phyloP scores from a whole-genome alignment of 1,140 invertebrate species.

The Eumaeus atala region DNA sequence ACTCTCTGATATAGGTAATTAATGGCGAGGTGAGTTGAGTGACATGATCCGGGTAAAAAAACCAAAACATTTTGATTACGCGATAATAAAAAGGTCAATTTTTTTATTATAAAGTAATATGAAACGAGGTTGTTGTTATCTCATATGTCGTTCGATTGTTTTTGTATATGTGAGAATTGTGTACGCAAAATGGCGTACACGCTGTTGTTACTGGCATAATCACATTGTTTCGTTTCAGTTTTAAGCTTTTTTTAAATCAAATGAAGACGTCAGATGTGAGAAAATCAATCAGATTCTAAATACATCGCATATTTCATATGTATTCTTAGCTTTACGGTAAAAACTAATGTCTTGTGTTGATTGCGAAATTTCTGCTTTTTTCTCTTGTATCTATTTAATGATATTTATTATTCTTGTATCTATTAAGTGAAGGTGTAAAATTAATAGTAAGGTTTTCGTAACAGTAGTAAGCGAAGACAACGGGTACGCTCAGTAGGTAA shows the following conservation, averaged over 20 bases:
- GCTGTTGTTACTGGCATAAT: slow-evolving; percentile 9
- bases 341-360: too few species aligned
- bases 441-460: too few species aligned
- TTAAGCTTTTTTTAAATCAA: slow-evolving; percentile 4
- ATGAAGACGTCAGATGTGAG: slow-evolving; percentile 17
- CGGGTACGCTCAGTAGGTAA: too few species aligned
- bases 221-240: slow-evolving; percentile 15
- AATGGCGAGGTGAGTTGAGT: slow-evolving; percentile 15
- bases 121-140: slow-evolving; percentile 12
- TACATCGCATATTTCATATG: neutral
- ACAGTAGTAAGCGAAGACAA: too few species aligned
- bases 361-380: too few species aligned
- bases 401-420: too few species aligned
- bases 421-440: too few species aligned
- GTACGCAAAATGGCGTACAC: slow-evolving; percentile 5
- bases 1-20: slow-evolving; percentile 20
- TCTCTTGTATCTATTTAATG: too few species aligned
- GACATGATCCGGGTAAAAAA: slow-evolving; percentile 11
- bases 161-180: slow-evolving; percentile 11
- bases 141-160: slow-evolving; percentile 15
- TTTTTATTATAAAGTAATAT: slow-evolving; percentile 9
- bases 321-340: neutral
- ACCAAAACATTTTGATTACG: slow-evolving; percentile 12
- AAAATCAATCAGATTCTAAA: slow-evolving; percentile 15
- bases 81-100: slow-evolving; percentile 16